These are phyloP conservation scores for Galaxea fascicularis DNA, from an alignment of 92 coral and sea anemone species.

Conservation along the genomic window DNA sequence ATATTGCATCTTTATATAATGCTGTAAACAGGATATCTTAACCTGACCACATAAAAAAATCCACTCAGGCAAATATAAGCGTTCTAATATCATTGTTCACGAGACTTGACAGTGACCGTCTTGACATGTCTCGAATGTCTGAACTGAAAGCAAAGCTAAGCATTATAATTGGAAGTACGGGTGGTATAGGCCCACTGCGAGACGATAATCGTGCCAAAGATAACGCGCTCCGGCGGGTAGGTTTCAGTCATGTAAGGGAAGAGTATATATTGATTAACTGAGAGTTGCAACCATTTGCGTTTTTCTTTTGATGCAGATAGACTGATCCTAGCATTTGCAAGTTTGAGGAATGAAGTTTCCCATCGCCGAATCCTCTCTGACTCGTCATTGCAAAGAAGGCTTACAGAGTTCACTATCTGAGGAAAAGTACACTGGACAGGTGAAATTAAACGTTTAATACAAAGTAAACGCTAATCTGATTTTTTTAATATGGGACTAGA, in stretches of 20 bases:
- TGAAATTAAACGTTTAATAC: background rate
- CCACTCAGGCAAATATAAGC: constrained; percentile 19
- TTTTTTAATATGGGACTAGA: too few relatives aligned
- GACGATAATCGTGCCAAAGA: background rate
- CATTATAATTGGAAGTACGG: background rate
- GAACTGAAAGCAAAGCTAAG: background rate
- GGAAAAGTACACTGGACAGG: background rate
- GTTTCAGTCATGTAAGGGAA: background rate
- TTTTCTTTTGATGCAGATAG: background rate
- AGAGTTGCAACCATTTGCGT: background rate
- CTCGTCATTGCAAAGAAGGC: background rate
- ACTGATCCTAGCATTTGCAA: background rate
- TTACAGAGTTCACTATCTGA: background rate
- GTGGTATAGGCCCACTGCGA: background rate
- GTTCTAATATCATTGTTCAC: constrained; percentile 40
- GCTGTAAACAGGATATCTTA: constrained; percentile 17
- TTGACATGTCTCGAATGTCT: background rate
- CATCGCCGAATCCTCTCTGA: background rate
- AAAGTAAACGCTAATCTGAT: too few relatives aligned
- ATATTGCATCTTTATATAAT: constrained; percentile 4
- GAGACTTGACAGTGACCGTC: background rate
- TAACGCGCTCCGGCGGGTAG: background rate
- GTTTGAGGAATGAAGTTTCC: background rate
- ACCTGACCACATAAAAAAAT: background rate
- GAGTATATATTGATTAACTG: background rate